These are phyloP conservation scores for Plotosus lineatus DNA, from an alignment of 2,113 vertebrate genomes.

Conservation along the genomic window DNA sequence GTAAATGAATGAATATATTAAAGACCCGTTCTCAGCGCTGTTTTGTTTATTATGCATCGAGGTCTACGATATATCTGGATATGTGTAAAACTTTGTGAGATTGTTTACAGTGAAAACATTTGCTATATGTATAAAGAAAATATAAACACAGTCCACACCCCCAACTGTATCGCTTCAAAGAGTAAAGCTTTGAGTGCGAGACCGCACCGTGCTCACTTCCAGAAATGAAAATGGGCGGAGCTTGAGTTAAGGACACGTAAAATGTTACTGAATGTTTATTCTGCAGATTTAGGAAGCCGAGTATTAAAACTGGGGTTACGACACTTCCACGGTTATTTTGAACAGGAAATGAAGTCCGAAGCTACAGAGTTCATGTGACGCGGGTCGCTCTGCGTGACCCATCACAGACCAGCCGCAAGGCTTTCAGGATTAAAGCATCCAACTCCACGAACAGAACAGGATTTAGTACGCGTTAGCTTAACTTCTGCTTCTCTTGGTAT, in stretches of 20 bases:
- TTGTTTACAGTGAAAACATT: neutral
- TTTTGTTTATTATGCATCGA: neutral
- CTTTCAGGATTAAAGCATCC: conserved; percentile 7
- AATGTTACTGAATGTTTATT: neutral
- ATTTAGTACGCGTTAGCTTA: neutral
- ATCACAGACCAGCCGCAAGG: neutral
- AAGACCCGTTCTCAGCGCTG: too few relatives aligned
- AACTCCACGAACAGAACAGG: neutral
- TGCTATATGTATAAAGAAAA: neutral
- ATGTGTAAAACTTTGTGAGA: neutral
- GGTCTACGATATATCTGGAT: neutral
- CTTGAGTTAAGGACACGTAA: neutral
- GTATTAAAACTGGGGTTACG: neutral
- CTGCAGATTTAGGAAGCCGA: neutral
- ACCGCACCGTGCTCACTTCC: too few relatives aligned
- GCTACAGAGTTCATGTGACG: conserved; percentile 8
- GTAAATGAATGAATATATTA: too few relatives aligned
- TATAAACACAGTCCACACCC: neutral
- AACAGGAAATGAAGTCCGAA: conserved; percentile 10
- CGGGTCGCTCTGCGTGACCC: neutral
- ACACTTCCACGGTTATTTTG: neutral
- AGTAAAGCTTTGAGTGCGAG: neutral
- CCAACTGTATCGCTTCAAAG: neutral
- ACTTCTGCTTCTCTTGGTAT: conserved; percentile 1
- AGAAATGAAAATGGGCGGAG: neutral